Base-by-base conservation (phyloP, 1,140 invertebrate genomes). In the Hyposmocoma kahamanoa region DNA sequence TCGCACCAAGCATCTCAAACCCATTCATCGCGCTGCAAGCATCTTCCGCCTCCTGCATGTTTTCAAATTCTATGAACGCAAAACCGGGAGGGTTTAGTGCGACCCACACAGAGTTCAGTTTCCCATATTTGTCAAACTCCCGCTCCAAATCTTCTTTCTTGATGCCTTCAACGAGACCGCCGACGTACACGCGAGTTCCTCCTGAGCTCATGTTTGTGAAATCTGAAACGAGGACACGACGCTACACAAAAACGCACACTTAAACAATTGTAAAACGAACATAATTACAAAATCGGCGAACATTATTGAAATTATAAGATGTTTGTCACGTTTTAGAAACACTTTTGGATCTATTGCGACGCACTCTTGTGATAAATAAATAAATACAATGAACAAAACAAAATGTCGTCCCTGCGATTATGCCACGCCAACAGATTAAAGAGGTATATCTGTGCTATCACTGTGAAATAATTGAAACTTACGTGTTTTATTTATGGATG, bases 51-150 rank as follows among this genome's bases (percentile, higher is more conserved):
- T 99, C 97, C 72, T 95, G 92, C 67, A 92, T 90, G 82, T 97
- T 97, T 86, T 97, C 94, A 89, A 98, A 99, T 87, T 99, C 97
- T 70, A 99, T 95, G 89, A 99, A 99, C 43, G 98, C 98, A 89
- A 99, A 99, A 59, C 97, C 63, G 92, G 95, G 59, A 95, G 97
- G 89, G 63, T 87, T 90, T 58, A 89, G 87, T 64, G 84, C 84
- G 50, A 86, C 95, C 96, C 96, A 97, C 34, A 98, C 97, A 79
- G 93, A 99, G 87, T 94, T 97, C 69, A 96, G 89, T 87, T 95
- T 95, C 42, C 97, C 97, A 87, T 95, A 98, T 87, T 93, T 93
- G 65, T 93, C 91, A 77, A 95, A 95, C 75, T 94, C 92, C 74
- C 90, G 89, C 74, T 97, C 94, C 26, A 96, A 81, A 79, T 96